Percentiles rank a stretch among this genome's conserved stretches.
Evolutionary conservation across 2,797 vertebrate species (phyloP).

Genomic region (Selene dorsalis): DNA sequence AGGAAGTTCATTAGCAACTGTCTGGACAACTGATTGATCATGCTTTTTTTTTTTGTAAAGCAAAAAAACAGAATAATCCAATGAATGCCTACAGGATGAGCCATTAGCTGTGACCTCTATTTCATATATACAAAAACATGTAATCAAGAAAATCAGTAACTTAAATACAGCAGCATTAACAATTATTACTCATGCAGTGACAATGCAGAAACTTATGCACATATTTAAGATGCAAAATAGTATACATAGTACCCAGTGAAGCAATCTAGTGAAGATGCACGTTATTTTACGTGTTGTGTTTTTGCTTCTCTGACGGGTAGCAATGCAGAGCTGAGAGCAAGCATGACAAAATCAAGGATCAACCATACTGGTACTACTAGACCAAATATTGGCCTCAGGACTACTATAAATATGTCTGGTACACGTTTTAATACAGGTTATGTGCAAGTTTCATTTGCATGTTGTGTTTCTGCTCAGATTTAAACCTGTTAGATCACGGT

Average conservation of each 20-base stretch:
- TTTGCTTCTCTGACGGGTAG: neutral
- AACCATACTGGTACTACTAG: neutral
- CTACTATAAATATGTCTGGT: neutral
- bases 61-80: neutral
- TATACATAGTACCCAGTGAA: too few species aligned
- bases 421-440: neutral
- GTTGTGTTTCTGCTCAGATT: neutral
- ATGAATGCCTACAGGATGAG: neutral
- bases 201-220: too few species aligned
- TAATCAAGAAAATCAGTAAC: too few species aligned
- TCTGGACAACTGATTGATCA: neutral
- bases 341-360: neutral
- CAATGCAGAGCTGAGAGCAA: neutral
- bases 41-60: neutral
- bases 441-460: neutral
- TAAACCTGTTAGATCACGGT: neutral
- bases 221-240: too few species aligned
- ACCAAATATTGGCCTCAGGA: neutral
- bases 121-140: too few species aligned
- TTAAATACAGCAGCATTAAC: too few species aligned
- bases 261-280: neutral
- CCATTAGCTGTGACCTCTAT: too few species aligned
- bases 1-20: neutral
- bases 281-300: too few species aligned
- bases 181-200: too few species aligned